Conservation (phyloP, 2,797 vertebrate genomes). For the Enteromius radiatus region DNA sequence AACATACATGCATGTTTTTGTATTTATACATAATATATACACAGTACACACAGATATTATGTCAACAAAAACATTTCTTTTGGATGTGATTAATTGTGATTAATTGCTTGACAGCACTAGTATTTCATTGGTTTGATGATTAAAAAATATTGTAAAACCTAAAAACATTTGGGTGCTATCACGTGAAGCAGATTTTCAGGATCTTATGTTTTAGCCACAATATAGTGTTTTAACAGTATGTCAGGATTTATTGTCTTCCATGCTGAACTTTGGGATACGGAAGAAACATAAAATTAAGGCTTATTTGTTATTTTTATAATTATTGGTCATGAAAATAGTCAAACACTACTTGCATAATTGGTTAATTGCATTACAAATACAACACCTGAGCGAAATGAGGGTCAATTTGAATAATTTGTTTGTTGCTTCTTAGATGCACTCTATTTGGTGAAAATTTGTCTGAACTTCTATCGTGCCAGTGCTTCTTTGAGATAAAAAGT, state of each 20-base stretch:
- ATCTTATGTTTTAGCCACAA: not conserved
- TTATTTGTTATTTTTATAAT: not conserved
- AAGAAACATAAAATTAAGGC: not conserved
- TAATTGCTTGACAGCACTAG: too few species aligned
- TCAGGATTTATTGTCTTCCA: not conserved
- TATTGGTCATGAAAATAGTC: not conserved
- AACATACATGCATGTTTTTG: too few species aligned
- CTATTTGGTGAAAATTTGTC: slow-evolving; percentile 55
- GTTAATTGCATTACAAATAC: not conserved
- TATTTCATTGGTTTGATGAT: too few species aligned
- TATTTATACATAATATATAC: too few species aligned
- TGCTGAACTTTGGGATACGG: not conserved
- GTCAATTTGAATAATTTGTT: slow-evolving; percentile 28
- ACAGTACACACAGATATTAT: too few species aligned
- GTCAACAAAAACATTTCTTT: too few species aligned
- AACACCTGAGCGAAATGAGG: not conserved
- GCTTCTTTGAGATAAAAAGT: slow-evolving; percentile 74
- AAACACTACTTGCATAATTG: not conserved
- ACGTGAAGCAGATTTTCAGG: not conserved
- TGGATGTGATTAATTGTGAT: too few species aligned
- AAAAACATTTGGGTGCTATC: not conserved
- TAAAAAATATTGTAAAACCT: not conserved
- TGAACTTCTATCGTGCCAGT: slow-evolving; percentile 67
- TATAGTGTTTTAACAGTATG: not conserved
- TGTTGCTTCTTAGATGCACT: slow-evolving; percentile 32